Conservation (phyloP, 2,113 vertebrate species). For the Ginglymostoma cirratum region DNA sequence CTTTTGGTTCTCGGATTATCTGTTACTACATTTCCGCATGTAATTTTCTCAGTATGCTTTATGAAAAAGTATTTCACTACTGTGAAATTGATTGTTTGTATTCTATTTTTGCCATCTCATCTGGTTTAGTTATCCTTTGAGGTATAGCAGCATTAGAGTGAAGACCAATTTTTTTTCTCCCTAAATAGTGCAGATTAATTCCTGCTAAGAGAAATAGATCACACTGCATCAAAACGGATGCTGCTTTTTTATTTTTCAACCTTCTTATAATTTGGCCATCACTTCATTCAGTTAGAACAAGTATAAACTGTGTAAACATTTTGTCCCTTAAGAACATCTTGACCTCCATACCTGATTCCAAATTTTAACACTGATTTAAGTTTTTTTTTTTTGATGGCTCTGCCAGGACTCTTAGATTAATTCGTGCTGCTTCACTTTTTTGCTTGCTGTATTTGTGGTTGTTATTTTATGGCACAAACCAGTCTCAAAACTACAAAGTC, state of each 20-base stretch:
- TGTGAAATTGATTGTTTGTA: background rate
- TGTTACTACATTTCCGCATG: background rate
- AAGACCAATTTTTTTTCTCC: background rate
- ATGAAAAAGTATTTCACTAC: background rate
- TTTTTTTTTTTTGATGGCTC: background rate
- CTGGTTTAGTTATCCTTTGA: background rate
- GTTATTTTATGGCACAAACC: background rate
- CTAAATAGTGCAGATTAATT: background rate
- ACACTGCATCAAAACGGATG: background rate
- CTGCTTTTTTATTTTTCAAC: background rate
- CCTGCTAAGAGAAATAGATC: background rate
- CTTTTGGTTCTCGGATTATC: background rate
- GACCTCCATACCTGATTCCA: background rate
- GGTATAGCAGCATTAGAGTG: background rate
- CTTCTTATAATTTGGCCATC: background rate
- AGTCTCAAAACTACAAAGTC: background rate
- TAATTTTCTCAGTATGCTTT: background rate
- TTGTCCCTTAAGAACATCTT: background rate
- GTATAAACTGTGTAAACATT: background rate
- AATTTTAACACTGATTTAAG: background rate
- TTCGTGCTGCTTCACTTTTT: background rate
- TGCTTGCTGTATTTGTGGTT: background rate
- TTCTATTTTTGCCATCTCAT: background rate
- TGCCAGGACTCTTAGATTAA: background rate
- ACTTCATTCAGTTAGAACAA: background rate